These are phyloP conservation scores for Anhinga rufa DNA, from an alignment of 2,113 vertebrate species.

Conservation along the genomic window DNA sequence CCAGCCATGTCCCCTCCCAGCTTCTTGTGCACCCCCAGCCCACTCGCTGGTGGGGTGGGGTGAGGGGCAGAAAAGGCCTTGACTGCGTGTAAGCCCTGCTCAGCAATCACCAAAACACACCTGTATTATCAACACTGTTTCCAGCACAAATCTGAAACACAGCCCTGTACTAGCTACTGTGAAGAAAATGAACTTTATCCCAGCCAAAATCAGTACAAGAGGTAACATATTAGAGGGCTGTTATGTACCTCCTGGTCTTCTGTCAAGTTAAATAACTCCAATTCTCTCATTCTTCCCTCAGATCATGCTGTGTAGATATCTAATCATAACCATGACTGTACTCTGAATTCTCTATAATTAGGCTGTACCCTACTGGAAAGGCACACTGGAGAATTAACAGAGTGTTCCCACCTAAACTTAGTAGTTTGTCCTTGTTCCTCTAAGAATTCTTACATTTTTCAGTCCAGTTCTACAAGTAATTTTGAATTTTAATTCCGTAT, in stretches of 20 bases:
- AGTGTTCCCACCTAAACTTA: neutral
- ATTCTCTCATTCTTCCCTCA: neutral
- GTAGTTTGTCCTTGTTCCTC: neutral
- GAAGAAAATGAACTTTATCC: neutral
- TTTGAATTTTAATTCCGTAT: neutral
- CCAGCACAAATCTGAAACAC: neutral
- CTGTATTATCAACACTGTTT: neutral
- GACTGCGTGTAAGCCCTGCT: neutral
- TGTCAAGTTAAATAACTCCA: neutral
- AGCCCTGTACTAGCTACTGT: neutral
- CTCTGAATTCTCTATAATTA: neutral
- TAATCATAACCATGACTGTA: neutral
- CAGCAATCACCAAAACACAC: neutral
- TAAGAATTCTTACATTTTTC: neutral
- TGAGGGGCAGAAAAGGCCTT: neutral
- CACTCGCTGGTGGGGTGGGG: rapidly evolving
- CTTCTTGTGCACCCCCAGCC: neutral
- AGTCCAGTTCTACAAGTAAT: neutral
- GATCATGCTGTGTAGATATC: neutral
- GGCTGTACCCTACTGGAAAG: neutral
- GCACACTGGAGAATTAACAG: neutral
- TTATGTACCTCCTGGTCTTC: neutral
- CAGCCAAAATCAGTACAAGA: neutral
- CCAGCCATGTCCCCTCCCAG: neutral
- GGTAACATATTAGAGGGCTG: neutral